Conservation (phyloP, 2,797 vertebrate genomes). For the Molossus molossus region DNA sequence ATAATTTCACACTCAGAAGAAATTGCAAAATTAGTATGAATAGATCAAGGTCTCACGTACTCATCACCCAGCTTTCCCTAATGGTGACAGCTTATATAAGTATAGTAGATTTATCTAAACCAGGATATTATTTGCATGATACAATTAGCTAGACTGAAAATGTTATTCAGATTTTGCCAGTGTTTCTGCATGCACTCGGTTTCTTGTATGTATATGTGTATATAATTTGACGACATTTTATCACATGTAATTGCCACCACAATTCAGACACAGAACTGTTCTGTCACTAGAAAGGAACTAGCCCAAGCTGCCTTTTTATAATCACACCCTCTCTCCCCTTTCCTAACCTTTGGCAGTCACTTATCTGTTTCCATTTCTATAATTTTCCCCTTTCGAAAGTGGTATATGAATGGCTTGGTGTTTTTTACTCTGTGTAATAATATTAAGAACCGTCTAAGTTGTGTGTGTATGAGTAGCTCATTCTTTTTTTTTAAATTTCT, state of each 20-base stretch:
- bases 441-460: neutral
- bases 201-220: neutral
- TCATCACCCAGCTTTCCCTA: neutral
- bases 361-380: neutral
- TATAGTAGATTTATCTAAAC: conserved; percentile 6
- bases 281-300: neutral
- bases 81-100: neutral
- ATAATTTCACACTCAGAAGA: neutral
- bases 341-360: neutral
- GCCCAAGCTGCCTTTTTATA: neutral
- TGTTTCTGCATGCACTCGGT: neutral
- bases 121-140: neutral
- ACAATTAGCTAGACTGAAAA: neutral
- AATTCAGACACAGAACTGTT: neutral
- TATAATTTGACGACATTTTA: neutral
- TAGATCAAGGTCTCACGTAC: neutral
- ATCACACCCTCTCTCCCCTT: neutral
- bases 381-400: neutral
- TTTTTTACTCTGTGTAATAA: neutral
- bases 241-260: neutral
- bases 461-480: neutral
- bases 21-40: neutral
- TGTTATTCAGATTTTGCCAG: neutral
- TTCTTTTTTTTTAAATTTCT: neutral
- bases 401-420: neutral